Evolutionary conservation across 2,797 vertebrate species (phyloP).

Genomic region (Megaceryle alcyon): DNA sequence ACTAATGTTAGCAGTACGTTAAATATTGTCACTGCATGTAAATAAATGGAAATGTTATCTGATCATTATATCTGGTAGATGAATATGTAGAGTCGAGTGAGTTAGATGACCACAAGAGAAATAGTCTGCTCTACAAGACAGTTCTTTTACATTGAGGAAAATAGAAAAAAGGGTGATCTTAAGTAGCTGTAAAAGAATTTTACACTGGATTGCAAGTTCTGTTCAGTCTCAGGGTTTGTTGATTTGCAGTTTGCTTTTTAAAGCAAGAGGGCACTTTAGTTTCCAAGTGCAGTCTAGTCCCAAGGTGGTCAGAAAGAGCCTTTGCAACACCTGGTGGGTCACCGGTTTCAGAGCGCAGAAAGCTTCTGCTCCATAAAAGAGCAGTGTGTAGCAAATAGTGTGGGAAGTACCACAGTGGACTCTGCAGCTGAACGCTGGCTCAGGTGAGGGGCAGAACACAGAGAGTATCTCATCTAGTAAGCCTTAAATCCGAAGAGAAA

Average conservation of each 20-base stretch:
- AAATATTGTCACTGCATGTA: slow-evolving; percentile 63
- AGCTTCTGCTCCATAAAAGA: not conserved
- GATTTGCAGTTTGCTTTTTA: not conserved
- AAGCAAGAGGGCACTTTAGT: not conserved
- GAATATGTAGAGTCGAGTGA: slow-evolving; percentile 31
- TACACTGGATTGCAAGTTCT: not conserved
- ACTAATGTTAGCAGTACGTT: slow-evolving; percentile 40
- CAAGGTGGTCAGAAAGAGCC: not conserved
- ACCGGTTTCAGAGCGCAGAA: not conserved
- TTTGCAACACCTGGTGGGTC: not conserved
- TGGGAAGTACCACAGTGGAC: not conserved
- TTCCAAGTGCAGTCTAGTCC: not conserved
- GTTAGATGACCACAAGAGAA: slow-evolving; percentile 55
- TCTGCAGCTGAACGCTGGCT: not conserved
- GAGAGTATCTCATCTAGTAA: not conserved
- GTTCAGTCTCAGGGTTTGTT: not conserved
- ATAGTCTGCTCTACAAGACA: not conserved
- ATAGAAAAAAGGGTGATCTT: not conserved
- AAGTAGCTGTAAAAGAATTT: not conserved
- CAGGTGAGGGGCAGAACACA: not conserved
- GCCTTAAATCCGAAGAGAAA: not conserved
- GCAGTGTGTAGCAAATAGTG: not conserved
- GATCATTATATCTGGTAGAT: slow-evolving; percentile 32
- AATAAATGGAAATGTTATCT: slow-evolving; percentile 60
- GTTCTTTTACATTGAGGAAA: slow-evolving; percentile 20